Evolutionary conservation across 53 echinoderm and acorn worm genomes (phyloP).

Genomic region (Temnopleurus reevesii): DNA sequence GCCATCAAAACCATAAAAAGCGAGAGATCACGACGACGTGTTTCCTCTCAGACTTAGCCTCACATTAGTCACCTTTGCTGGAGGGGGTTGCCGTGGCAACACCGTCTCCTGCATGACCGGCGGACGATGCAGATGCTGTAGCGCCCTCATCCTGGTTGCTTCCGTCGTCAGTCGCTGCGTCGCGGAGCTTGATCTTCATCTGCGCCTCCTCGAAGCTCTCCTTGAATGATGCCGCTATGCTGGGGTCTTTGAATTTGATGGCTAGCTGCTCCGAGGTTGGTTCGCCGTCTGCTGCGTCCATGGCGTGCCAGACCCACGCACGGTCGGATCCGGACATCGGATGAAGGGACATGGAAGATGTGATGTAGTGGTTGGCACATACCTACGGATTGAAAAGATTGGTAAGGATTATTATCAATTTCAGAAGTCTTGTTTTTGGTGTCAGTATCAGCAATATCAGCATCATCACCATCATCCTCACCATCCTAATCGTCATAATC

Average conservation of each 20-base stretch:
- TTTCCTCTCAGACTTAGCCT: constrained; percentile 51
- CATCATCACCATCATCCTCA: too few species aligned
- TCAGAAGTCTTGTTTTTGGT: too few species aligned
- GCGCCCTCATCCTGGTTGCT: not conserved
- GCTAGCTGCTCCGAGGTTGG: constrained; percentile 62
- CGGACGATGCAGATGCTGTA: not conserved
- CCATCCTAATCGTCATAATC: too few species aligned
- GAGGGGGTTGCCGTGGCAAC: constrained; percentile 13
- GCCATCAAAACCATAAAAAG: not conserved
- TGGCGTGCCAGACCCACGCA: constrained; percentile 74
- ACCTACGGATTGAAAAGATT: constrained; percentile 27
- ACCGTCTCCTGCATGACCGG: not conserved
- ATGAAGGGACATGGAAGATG: constrained; percentile 38
- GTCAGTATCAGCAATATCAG: too few species aligned
- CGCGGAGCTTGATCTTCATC: constrained; percentile 26
- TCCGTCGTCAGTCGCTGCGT: not conserved
- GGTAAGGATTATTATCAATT: too few species aligned
- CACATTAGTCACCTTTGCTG: constrained; percentile 57
- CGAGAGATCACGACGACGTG: not conserved
- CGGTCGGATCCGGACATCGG: constrained; percentile 59
- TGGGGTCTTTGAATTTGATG: constrained; percentile 59
- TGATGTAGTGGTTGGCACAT: constrained; percentile 71
- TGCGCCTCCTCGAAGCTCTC: constrained; percentile 54
- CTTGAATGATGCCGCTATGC: constrained; percentile 61
- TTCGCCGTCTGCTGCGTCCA: constrained; percentile 74